These are phyloP conservation scores for Aphaenogaster ashmeadi DNA, from an alignment of 1,140 invertebrate genomes.

Conservation along the genomic window DNA sequence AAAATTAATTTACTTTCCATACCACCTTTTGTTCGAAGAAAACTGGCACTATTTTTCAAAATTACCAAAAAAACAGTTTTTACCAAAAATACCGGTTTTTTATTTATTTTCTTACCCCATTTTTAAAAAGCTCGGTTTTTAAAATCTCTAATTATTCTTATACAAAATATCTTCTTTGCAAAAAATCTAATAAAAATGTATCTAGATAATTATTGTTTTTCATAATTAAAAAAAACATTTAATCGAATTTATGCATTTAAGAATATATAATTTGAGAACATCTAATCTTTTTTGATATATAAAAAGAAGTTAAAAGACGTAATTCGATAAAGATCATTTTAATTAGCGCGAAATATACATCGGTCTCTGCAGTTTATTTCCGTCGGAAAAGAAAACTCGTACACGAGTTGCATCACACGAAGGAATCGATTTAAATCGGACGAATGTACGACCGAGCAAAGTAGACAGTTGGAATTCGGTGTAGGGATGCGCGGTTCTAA, in stretches of 20 bases:
- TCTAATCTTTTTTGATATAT: background rate
- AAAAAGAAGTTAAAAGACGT: background rate
- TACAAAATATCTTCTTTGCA: background rate
- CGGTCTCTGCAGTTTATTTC: slow-evolving; percentile 32
- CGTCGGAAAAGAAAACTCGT: slow-evolving; percentile 33
- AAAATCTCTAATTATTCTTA: too few species aligned
- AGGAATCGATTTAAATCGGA: slow-evolving; percentile 73
- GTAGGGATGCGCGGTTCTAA: slow-evolving; percentile 52
- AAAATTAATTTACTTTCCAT: too few species aligned
- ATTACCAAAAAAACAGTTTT: too few species aligned
- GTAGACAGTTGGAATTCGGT: slow-evolving; percentile 55
- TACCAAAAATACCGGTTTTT: too few species aligned
- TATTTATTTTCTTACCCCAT: too few species aligned
- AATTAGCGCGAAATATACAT: slow-evolving; percentile 49
- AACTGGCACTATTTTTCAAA: too few species aligned
- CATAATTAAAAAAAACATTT: background rate
- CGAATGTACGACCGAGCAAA: slow-evolving; percentile 22
- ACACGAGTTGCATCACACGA: slow-evolving; percentile 6
- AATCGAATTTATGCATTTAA: background rate
- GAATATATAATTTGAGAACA: background rate
- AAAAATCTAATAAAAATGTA: background rate
- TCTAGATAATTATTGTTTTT: background rate
- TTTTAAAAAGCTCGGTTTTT: too few species aligned
- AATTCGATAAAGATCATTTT: slow-evolving; percentile 51
- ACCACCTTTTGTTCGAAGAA: too few species aligned